These are phyloP conservation scores for Anticlea derivata DNA, from an alignment of 2,888 invertebrate species.

Conservation along the genomic window DNA sequence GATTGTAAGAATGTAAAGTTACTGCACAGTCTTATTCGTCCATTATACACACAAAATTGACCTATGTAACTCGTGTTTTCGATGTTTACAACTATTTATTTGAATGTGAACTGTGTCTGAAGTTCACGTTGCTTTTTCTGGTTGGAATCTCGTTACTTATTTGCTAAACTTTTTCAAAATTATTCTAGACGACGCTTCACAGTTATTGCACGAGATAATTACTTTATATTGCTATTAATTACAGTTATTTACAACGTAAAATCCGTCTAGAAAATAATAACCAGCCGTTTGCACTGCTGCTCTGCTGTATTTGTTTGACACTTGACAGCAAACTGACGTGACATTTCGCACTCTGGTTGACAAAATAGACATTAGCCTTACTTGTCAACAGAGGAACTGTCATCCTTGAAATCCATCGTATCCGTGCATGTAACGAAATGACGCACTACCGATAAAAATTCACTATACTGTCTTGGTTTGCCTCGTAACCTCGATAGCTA, in stretches of 20 bases:
- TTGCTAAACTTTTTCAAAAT: neutral
- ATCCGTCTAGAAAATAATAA: slow-evolving; percentile 2
- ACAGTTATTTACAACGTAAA: slow-evolving; percentile 9
- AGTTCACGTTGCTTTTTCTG: slow-evolving; percentile 14
- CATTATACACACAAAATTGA: slow-evolving; percentile 54
- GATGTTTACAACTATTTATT: slow-evolving; percentile 51
- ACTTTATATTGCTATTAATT: slow-evolving; percentile 9
- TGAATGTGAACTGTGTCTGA: slow-evolving; percentile 32
- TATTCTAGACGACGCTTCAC: slow-evolving; percentile 5
- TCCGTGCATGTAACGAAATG: too few relatives aligned
- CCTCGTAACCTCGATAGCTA: too few relatives aligned
- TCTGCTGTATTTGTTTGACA: slow-evolving; percentile 8
- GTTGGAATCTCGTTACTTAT: slow-evolving; percentile 18
- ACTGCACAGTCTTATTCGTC: slow-evolving; percentile 48
- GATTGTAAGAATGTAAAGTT: slow-evolving; percentile 44
- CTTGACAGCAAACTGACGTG: too few relatives aligned
- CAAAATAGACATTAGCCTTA: too few relatives aligned
- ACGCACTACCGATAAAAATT: too few relatives aligned
- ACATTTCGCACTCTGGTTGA: too few relatives aligned
- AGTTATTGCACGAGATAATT: slow-evolving; percentile 14
- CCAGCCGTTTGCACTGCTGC: too few relatives aligned
- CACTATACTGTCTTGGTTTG: too few relatives aligned
- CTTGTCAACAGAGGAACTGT: too few relatives aligned
- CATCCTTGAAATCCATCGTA: too few relatives aligned
- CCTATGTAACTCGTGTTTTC: slow-evolving; percentile 57